A percentile compares a stretch with the other conserved stretches of the same genome.
phyloP scores from a whole-genome alignment of 1,140 invertebrate species.

The Centruroides vittatus region DNA sequence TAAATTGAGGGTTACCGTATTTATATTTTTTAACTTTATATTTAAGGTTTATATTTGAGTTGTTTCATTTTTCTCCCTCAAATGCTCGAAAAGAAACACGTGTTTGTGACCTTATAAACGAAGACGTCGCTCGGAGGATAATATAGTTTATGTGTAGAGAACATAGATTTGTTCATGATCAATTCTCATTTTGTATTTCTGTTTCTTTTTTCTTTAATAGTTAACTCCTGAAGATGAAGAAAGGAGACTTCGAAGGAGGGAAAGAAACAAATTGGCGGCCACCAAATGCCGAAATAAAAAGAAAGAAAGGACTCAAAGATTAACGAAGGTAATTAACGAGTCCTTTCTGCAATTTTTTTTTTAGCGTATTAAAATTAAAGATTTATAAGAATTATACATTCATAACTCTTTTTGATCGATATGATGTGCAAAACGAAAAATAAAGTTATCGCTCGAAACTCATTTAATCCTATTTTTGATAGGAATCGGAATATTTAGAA shows the following conservation, averaged over 20 bases:
- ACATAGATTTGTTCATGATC: too few species aligned
- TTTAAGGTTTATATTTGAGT: too few species aligned
- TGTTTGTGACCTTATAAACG: too few species aligned
- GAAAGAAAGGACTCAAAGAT: constrained; percentile 66
- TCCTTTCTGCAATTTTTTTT: not conserved
- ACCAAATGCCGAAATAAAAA: constrained; percentile 92
- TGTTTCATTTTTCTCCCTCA: too few species aligned
- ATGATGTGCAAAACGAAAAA: not conserved
- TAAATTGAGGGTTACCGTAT: too few species aligned
- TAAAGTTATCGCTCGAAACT: not conserved
- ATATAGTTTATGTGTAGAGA: too few species aligned
- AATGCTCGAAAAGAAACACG: too few species aligned
- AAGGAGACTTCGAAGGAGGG: constrained; percentile 57
- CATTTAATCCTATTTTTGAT: constrained; percentile 16
- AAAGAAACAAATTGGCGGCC: constrained; percentile 87
- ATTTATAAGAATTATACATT: not conserved
- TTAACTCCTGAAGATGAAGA: constrained; percentile 85
- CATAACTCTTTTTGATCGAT: not conserved
- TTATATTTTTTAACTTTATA: too few species aligned
- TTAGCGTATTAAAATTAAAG: too few species aligned
- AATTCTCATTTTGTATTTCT: not conserved
- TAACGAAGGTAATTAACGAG: constrained; percentile 42
- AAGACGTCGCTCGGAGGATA: too few species aligned
- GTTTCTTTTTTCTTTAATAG: constrained; percentile 34
- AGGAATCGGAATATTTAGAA: constrained; percentile 70